Evolutionary conservation across 2,797 vertebrate genomes (phyloP), one percentile per base, ranked within the genome.

Genomic region (Poeciliopsis turneri): DNA sequence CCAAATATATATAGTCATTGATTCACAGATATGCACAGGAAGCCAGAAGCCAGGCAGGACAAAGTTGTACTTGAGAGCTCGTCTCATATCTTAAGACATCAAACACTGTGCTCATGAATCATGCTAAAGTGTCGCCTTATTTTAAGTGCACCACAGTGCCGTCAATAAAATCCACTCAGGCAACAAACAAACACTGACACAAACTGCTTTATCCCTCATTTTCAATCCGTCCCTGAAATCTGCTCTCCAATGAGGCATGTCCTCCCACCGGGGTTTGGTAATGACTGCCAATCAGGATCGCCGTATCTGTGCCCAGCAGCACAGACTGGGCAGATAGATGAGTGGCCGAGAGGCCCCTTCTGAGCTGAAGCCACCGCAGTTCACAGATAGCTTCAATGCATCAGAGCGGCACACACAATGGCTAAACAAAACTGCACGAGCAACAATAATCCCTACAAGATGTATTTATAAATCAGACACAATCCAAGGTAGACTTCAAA

Each of bases 241-340:
- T 89, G 85, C 89, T 91, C 78, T 79, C 92, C 93, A 92, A 93
- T 93, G 92, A 94, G 88, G 90, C 90, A 12, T 86, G 78, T 83
- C 87, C 82, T 91, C 88, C 88, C 90, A 80, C 77, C 13, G 85
- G 91, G 86, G 75, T 78, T 88, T 33, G 5, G 84, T 92, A 91
- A 93, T 88, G 92, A 92, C 90, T 89, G 93, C 93, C 92, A 93
- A 93, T 95, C 93, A 92, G 89, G 78, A 90, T 89, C 87, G 86
- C 49, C 3, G 61, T 87, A 77, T 84, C 87, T 41, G 64, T 78
- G 84, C 84, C 91, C 83, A 84, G 53, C 88, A 89, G 90, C 87
- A 39, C 79, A 81, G 78, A 83, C 82, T 77, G 61, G 78, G 61
- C 92, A 92, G 92, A 94, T 83, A 87, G 84, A 94, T 93, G 90